A percentile compares a stretch with the other conserved stretches of the same genome.
Evolutionary conservation across 2,797 vertebrate genomes (phyloP).

Genomic region (Threskiornis aethiopicus): DNA sequence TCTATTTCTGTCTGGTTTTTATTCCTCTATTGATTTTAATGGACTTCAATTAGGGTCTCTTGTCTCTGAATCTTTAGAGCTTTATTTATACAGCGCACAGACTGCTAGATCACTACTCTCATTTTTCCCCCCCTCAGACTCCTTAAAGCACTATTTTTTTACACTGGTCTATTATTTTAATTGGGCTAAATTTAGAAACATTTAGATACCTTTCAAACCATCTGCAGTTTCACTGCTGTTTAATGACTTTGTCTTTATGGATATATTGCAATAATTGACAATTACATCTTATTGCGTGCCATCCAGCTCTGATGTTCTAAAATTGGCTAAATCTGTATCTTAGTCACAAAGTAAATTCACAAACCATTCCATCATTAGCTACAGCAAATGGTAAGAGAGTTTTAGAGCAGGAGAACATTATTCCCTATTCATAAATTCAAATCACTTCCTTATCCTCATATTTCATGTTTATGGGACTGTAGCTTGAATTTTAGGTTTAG

Average conservation of each 20-base stretch:
- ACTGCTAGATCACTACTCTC: background rate
- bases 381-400: background rate
- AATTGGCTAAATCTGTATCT: constrained; percentile 19
- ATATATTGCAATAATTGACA: constrained; percentile 27
- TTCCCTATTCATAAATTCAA: constrained; percentile 36
- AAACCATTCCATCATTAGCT: background rate
- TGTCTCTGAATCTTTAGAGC: constrained; percentile 16
- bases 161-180: background rate
- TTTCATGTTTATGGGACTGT: background rate
- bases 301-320: background rate
- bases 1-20: constrained; percentile 46
- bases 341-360: constrained; percentile 31
- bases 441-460: background rate
- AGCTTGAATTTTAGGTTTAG: background rate
- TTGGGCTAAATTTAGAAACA: background rate
- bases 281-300: background rate
- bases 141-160: background rate
- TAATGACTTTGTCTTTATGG: constrained; percentile 18
- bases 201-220: constrained; percentile 26
- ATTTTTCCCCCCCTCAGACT: background rate
- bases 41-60: constrained; percentile 51
- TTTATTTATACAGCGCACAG: constrained; percentile 41
- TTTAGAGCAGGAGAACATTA: constrained; percentile 4
- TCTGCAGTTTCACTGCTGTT: background rate
- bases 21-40: constrained; percentile 51